phyloP scores from a whole-genome alignment of 2,113 vertebrate species.

The Philantomba maxwellii region DNA sequence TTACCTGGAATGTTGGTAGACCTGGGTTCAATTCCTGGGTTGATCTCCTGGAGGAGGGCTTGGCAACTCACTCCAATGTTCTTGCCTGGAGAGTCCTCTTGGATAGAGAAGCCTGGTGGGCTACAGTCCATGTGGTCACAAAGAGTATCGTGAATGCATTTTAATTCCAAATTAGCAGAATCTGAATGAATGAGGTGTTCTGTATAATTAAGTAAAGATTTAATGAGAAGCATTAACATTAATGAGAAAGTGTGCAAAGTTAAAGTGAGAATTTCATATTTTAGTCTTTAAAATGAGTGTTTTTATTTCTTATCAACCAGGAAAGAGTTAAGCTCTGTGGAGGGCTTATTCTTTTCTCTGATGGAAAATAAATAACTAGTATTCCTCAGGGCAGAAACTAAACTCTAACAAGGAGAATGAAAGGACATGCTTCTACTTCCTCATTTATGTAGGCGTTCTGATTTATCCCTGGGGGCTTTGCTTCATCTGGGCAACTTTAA shows the following conservation, averaged over 20 bases:
- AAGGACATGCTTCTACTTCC: constrained; percentile 19
- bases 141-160: not conserved
- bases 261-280: not conserved
- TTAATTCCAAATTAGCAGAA: not conserved
- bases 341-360: constrained; percentile 23
- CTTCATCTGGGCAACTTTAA: constrained; percentile 37
- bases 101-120: not conserved
- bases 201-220: not conserved
- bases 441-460: constrained; percentile 20
- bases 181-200: not conserved
- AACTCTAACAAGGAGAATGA: constrained; percentile 52
- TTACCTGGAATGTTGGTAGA: not conserved
- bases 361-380: constrained; percentile 54
- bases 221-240: no score
- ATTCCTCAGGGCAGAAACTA: constrained; percentile 47
- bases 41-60: not conserved
- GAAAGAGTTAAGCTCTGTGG: constrained; percentile 25
- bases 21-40: not conserved
- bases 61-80: not conserved
- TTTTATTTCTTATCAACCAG: not conserved
- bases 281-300: not conserved
- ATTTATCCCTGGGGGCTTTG: not conserved
- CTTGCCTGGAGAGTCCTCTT: not conserved
- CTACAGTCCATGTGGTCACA: not conserved
- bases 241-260: not conserved